A percentile compares a stretch with the other conserved stretches of the same genome.
These are phyloP conservation scores for Mastomys natalensis DNA, from an alignment of 2,113 vertebrate species.

Conservation along the genomic window DNA sequence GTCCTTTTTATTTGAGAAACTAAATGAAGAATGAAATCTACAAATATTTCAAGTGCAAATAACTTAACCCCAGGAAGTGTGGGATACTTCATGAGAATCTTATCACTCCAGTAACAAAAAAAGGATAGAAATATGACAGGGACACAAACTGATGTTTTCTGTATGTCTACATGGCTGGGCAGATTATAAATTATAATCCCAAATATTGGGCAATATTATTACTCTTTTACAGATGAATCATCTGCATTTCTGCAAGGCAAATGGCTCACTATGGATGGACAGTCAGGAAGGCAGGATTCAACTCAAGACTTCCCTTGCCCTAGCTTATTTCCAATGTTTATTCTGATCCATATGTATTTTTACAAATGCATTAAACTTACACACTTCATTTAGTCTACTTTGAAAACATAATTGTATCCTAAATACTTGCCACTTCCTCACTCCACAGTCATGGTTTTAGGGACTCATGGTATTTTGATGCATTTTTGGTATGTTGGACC, in stretches of 20 bases:
- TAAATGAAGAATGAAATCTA: slow-evolving; percentile 3
- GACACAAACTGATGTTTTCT: not conserved
- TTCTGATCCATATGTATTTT: not conserved
- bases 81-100: not conserved
- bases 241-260: not conserved
- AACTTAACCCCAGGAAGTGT: not conserved
- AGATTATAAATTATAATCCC: not conserved
- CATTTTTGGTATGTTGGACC: not conserved
- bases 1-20: not conserved
- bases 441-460: not conserved
- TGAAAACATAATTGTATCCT: not conserved
- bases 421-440: not conserved
- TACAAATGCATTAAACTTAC: slow-evolving; percentile 2
- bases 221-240: not conserved
- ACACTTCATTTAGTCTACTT: not conserved
- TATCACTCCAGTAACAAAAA: not conserved
- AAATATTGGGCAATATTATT: not conserved
- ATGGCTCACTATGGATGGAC: not conserved
- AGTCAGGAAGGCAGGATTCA: not conserved
- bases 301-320: not conserved
- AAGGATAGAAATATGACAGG: not conserved
- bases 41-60: slow-evolving; percentile 39
- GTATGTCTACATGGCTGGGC: not conserved
- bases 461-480: not conserved
- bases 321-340: not conserved